Conservation (phyloP, 2,888 invertebrate genomes). For the Biston betularia region DNA sequence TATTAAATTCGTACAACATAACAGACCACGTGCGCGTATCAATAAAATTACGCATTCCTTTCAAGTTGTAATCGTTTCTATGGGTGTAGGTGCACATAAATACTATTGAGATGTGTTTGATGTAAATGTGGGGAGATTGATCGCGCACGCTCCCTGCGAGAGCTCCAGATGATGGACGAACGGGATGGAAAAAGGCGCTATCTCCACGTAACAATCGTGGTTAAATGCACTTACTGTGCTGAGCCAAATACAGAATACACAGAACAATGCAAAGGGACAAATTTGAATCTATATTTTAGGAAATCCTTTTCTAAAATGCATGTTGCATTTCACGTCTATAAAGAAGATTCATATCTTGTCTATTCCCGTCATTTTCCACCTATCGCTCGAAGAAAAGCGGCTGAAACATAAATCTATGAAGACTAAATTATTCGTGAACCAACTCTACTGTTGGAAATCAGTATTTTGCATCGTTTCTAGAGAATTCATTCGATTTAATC, state of each 20-base stretch:
- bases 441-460: too few relatives aligned
- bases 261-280: neutral
- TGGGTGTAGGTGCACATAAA: constrained; percentile 43
- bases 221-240: constrained; percentile 1
- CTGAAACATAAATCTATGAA: too few relatives aligned
- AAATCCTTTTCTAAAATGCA: neutral
- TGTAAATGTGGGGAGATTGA: constrained; percentile 44
- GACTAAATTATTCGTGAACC: too few relatives aligned
- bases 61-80: constrained; percentile 47
- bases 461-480: too few relatives aligned
- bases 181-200: constrained; percentile 5
- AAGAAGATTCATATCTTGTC: too few relatives aligned
- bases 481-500: too few relatives aligned
- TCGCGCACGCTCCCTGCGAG: constrained; percentile 28
- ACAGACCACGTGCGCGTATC: constrained; percentile 43
- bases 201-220: constrained; percentile 1
- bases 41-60: constrained; percentile 49
- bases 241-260: neutral
- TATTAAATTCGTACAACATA: constrained; percentile 35
- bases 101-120: constrained; percentile 43
- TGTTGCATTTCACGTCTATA: neutral
- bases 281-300: neutral
- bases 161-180: constrained; percentile 39
- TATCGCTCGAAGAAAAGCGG: too few relatives aligned
- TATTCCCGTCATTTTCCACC: too few relatives aligned